Percentiles rank a stretch among this genome's conserved stretches.
Conservation (phyloP, 2,888 invertebrate species). For the Lasioglossum zephyrum region DNA sequence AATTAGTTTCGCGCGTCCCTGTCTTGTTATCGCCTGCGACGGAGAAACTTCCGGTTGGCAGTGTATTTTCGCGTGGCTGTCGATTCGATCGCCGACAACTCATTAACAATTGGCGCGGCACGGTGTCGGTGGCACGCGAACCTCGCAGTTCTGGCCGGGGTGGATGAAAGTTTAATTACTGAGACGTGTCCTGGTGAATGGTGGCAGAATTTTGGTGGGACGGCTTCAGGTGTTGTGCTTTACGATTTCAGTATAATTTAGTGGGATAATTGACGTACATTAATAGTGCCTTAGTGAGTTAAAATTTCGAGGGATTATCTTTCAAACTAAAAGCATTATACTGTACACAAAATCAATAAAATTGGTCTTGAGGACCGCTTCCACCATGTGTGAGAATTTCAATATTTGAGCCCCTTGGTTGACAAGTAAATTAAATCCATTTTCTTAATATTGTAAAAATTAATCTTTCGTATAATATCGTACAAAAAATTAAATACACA, state of each 20-base stretch:
- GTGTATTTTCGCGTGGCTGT: not conserved
- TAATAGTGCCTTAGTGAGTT: too few relatives aligned
- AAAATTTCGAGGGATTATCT: too few relatives aligned
- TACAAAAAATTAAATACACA: too few relatives aligned
- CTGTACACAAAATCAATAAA: too few relatives aligned
- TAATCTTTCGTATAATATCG: too few relatives aligned
- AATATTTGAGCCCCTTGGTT: too few relatives aligned
- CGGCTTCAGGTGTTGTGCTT: not conserved
- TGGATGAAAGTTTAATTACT: conserved; percentile 30
- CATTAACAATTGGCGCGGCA: conserved; percentile 2
- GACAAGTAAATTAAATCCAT: too few relatives aligned
- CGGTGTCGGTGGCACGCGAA: not conserved
- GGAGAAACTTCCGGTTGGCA: not conserved
- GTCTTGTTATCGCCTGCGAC: conserved; percentile 4
- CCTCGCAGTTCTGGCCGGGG: not conserved
- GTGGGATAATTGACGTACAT: not conserved
- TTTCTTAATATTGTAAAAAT: too few relatives aligned
- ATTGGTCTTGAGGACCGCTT: too few relatives aligned
- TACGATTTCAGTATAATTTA: not conserved
- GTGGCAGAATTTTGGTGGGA: not conserved
- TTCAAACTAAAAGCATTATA: too few relatives aligned
- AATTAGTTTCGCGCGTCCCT: conserved; percentile 41
- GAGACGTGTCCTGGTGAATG: not conserved
- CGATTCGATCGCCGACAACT: conserved; percentile 5
- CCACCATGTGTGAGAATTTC: too few relatives aligned